phyloP scores from a whole-genome alignment of 2,888 invertebrate genomes.

The Strigamia transsilvanica region DNA sequence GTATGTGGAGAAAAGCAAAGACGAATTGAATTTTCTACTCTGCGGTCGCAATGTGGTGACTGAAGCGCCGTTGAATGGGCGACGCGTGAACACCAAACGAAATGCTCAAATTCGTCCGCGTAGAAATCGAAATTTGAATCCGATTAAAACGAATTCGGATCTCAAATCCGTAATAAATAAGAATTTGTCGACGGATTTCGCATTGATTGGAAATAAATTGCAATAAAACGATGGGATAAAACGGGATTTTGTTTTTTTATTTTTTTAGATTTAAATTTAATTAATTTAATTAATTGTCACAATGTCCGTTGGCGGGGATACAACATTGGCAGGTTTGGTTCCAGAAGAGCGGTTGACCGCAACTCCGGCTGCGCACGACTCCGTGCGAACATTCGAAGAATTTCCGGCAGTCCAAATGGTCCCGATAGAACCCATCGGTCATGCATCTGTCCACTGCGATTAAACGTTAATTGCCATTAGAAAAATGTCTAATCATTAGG shows the following conservation, averaged over 20 bases:
- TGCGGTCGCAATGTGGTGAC: neutral
- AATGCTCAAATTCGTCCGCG: neutral
- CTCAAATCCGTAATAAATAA: neutral
- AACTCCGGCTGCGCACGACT: neutral
- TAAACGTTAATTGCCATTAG: neutral
- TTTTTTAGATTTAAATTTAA: no score
- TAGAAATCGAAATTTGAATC: neutral
- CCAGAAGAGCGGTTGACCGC: conserved; percentile 18
- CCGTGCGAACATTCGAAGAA: conserved; percentile 3
- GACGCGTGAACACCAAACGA: neutral
- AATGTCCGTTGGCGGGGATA: neutral
- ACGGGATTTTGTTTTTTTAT: no score
- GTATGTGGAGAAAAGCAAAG: neutral
- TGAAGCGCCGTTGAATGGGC: neutral
- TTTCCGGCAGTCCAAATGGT: neutral
- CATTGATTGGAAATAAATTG: neutral
- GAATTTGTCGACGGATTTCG: neutral
- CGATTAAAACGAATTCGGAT: neutral
- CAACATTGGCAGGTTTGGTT: conserved; percentile 12
- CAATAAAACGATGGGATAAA: no score
- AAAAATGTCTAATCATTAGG: no score
- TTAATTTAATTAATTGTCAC: neutral
- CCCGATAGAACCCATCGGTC: neutral
- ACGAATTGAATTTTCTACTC: neutral
- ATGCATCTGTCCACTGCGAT: neutral